phyloP scores from a whole-genome alignment of 2,113 vertebrate species.

The Embiotoca jacksoni region DNA sequence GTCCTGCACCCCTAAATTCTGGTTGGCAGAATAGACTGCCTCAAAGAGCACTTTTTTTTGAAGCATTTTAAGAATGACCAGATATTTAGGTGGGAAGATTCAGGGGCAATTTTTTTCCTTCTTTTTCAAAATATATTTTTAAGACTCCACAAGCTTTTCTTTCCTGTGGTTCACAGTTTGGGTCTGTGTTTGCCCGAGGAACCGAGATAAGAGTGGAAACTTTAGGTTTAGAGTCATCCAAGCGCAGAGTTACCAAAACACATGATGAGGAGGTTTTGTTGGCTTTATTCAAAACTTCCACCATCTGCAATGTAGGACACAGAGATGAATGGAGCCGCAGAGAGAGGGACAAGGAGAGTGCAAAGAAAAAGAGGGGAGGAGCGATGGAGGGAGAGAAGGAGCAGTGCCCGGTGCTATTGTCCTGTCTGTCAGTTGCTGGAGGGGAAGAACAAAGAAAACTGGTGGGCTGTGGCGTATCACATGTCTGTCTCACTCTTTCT shows the following conservation, averaged over 20 bases:
- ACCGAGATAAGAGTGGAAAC: constrained; percentile 36
- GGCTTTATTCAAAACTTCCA: constrained; percentile 37
- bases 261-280: constrained; percentile 45
- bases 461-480: constrained; percentile 76
- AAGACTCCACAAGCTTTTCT: constrained; percentile 1
- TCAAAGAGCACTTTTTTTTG: not conserved
- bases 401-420: constrained; percentile 78
- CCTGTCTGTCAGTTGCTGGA: constrained; percentile 78
- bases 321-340: constrained; percentile 56
- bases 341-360: constrained; percentile 58
- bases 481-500: constrained; percentile 73
- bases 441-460: constrained; percentile 76
- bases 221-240: constrained; percentile 13
- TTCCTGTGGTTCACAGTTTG: not conserved
- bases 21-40: too few species aligned
- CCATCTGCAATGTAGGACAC: not conserved
- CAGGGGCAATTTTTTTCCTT: not conserved
- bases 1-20: too few species aligned
- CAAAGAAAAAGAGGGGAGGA: constrained; percentile 55
- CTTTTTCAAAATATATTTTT: constrained; percentile 2
- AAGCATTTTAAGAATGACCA: not conserved
- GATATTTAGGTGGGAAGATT: constrained; percentile 6
- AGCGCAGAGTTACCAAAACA: constrained; percentile 44
- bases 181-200: constrained; percentile 6
- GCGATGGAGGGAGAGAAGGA: constrained; percentile 58